phyloP scores from a whole-genome alignment of 2,797 vertebrate species.

The Acropternis orthonyx region DNA sequence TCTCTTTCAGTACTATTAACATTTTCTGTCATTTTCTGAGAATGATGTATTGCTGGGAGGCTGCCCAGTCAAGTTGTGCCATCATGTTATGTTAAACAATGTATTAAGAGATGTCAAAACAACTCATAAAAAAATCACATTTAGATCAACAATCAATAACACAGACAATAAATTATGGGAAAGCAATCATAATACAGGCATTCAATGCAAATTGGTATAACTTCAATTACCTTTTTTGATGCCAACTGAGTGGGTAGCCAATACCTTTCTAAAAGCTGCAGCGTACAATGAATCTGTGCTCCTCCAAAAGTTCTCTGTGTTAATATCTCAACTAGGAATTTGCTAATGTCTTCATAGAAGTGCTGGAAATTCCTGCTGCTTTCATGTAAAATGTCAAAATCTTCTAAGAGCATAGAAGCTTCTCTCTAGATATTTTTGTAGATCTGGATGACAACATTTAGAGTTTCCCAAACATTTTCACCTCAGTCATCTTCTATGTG shows the following conservation, averaged over 20 bases:
- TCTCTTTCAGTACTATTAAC: background rate
- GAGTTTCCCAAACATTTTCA: background rate
- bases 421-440: background rate
- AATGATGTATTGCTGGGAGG: constrained; percentile 9
- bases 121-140: constrained; percentile 12
- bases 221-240: background rate
- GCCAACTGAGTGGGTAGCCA: background rate
- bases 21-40: constrained; percentile 18
- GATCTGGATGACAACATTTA: background rate
- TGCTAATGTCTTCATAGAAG: background rate
- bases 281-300: background rate
- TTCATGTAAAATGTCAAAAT: background rate
- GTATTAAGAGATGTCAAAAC: constrained; percentile 45
- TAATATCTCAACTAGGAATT: background rate
- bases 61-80: constrained; percentile 17
- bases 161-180: background rate
- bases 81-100: constrained; percentile 21
- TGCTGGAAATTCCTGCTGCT: background rate
- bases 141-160: constrained; percentile 53
- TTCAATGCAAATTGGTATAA: background rate
- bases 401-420: background rate
- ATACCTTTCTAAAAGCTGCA: background rate
- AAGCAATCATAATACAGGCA: background rate
- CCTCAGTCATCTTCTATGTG: background rate
- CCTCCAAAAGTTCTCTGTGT: background rate